Conservation (phyloP, 2,113 vertebrate genomes). For the Caloenas nicobarica region DNA sequence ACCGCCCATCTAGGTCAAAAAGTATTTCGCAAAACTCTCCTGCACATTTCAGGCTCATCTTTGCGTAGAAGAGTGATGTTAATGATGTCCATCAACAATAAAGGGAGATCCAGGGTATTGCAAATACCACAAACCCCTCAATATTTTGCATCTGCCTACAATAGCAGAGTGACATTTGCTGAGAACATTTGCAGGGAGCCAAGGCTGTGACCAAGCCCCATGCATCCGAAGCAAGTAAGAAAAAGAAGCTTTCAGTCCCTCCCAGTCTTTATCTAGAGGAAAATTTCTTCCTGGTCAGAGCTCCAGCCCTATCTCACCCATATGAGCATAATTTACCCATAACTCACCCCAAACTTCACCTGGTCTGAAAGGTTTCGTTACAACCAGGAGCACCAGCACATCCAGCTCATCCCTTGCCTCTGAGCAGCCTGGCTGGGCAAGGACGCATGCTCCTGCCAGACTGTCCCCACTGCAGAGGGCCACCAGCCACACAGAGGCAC, state of each 20-base stretch:
- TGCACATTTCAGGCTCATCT: background rate
- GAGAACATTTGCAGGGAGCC: background rate
- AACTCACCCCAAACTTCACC: background rate
- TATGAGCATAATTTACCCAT: background rate
- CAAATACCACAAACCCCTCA: background rate
- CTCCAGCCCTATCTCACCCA: background rate
- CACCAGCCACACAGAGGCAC: background rate
- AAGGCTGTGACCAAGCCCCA: background rate
- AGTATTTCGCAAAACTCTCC: background rate
- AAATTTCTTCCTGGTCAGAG: background rate
- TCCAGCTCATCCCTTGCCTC: background rate
- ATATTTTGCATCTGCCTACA: background rate
- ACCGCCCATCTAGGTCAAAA: background rate
- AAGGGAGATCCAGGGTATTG: background rate
- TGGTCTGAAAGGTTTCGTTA: background rate
- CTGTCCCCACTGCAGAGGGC: background rate
- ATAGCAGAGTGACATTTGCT: background rate
- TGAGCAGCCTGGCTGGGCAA: accelerated
- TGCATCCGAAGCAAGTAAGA: background rate
- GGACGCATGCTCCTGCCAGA: background rate
- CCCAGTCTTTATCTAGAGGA: background rate
- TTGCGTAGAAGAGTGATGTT: background rate
- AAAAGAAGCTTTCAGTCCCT: background rate
- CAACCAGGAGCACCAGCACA: accelerated
- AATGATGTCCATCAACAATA: background rate